Conservation (phyloP, 1,140 invertebrate species). For the Cardiocondyla obscurior region DNA sequence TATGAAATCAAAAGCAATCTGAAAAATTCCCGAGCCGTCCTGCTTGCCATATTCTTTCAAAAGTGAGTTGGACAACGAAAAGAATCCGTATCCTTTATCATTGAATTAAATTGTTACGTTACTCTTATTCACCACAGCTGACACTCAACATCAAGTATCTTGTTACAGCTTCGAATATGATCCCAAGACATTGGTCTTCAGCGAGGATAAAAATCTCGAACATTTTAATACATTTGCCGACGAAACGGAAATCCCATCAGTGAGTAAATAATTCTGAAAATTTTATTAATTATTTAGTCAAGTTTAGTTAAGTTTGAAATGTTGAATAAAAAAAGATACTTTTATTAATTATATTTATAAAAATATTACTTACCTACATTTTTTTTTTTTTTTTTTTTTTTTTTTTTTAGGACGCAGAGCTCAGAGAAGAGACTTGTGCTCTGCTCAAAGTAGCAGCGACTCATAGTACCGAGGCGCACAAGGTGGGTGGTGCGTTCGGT, state of each 20-base stretch:
- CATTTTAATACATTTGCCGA: constrained; percentile 82
- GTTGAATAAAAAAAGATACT: no score
- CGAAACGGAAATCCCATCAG: constrained; percentile 78
- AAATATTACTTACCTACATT: no score
- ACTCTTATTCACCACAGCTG: neutral
- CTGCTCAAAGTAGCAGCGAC: constrained; percentile 84
- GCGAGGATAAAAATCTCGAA: constrained; percentile 82
- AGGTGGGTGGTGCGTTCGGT: constrained; percentile 84
- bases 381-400: no score
- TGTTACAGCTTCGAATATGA: constrained; percentile 83
- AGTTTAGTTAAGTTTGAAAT: no score
- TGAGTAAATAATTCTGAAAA: constrained; percentile 63
- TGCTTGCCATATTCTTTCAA: constrained; percentile 85
- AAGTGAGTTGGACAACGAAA: constrained; percentile 78
- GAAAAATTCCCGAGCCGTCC: constrained; percentile 82
- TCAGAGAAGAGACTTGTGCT: constrained; percentile 82
- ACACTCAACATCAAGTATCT: constrained; percentile 12
- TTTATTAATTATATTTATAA: no score
- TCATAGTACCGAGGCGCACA: constrained; percentile 87
- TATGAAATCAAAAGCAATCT: constrained; percentile 82
- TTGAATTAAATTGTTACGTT: constrained; percentile 6
- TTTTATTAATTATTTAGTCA: neutral
- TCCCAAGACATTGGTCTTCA: constrained; percentile 81
- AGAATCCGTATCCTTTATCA: neutral
- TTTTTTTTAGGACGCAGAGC: constrained; percentile 81